Conservation (phyloP, 1,140 invertebrate genomes). For the Drosophila parabipectinata region DNA sequence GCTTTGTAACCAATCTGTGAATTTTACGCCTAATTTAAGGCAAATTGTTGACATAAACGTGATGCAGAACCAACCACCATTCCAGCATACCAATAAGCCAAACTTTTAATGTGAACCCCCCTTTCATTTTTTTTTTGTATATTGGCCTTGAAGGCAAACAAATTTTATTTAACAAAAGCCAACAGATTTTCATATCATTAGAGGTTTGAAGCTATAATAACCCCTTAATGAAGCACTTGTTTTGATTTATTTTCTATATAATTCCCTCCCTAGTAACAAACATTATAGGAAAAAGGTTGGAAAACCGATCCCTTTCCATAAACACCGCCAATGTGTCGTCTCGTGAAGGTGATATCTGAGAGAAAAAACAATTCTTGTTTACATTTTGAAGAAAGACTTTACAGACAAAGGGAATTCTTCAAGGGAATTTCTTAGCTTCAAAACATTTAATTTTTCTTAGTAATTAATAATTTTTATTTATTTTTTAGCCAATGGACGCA, state of each 20-base stretch:
- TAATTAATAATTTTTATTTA: neutral
- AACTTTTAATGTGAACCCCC: conserved; percentile 6
- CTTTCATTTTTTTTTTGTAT: conserved; percentile 9
- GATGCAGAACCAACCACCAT: neutral
- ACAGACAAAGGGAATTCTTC: no score
- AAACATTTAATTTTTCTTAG: no score
- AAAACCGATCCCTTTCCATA: no score
- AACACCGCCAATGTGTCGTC: neutral
- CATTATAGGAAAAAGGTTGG: neutral
- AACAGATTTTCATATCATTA: conserved; percentile 81
- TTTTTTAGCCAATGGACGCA: neutral
- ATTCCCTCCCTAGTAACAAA: neutral
- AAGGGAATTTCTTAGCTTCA: no score
- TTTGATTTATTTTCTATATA: neutral
- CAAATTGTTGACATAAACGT: conserved; percentile 76
- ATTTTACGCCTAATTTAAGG: conserved; percentile 82
- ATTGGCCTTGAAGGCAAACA: conserved; percentile 16
- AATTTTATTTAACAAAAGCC: conserved; percentile 57
- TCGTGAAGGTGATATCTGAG: no score
- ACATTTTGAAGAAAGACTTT: neutral
- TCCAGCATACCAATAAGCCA: neutral
- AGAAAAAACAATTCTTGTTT: neutral
- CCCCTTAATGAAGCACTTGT: neutral
- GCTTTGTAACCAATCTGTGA: conserved; percentile 64
- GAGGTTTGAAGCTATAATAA: neutral